phyloP scores from a whole-genome alignment of 1,140 invertebrate species.

The Ceratina japonica region DNA sequence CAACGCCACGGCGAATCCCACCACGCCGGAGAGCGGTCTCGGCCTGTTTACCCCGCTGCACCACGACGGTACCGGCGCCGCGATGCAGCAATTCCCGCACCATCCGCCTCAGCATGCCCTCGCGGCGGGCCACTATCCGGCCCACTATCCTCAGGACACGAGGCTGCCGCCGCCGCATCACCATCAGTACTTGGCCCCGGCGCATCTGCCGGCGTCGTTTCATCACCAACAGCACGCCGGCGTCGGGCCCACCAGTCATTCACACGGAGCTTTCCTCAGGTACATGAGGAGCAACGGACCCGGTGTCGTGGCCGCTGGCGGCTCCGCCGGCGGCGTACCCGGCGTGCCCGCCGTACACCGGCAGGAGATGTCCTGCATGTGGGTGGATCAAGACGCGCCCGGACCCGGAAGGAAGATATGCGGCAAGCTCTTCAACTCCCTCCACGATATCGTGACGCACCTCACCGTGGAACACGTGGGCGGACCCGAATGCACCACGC shows the following conservation, averaged over 20 bases:
- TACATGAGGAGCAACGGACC: conserved; percentile 87
- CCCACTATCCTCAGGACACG: conserved; percentile 71
- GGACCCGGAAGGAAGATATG: conserved; percentile 87
- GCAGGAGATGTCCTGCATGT: conserved; percentile 95
- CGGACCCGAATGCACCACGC: conserved; percentile 96
- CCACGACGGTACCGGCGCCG: conserved; percentile 73
- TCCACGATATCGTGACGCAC: conserved; percentile 98
- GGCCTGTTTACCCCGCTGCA: conserved; percentile 82
- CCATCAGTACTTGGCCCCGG: conserved; percentile 79
- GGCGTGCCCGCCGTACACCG: conserved; percentile 82
- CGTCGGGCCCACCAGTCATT: conserved; percentile 79
- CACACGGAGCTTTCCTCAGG: conserved; percentile 91
- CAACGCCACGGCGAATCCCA: conserved; percentile 80
- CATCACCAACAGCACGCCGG: conserved; percentile 83
- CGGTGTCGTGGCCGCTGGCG: too few relatives aligned
- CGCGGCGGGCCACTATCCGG: conserved; percentile 68
- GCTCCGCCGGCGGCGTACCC: conserved; percentile 34
- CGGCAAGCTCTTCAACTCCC: conserved; percentile 94
- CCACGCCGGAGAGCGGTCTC: conserved; percentile 80
- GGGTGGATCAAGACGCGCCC: conserved; percentile 93
- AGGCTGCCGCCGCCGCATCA: conserved; percentile 72
- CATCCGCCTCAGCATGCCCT: conserved; percentile 72
- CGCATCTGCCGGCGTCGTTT: conserved; percentile 77
- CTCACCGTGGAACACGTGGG: conserved; percentile 98
- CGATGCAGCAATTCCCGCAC: conserved; percentile 75